Base-by-base conservation (phyloP, 2,888 invertebrate genomes). In the Dendrolimus pini region DNA sequence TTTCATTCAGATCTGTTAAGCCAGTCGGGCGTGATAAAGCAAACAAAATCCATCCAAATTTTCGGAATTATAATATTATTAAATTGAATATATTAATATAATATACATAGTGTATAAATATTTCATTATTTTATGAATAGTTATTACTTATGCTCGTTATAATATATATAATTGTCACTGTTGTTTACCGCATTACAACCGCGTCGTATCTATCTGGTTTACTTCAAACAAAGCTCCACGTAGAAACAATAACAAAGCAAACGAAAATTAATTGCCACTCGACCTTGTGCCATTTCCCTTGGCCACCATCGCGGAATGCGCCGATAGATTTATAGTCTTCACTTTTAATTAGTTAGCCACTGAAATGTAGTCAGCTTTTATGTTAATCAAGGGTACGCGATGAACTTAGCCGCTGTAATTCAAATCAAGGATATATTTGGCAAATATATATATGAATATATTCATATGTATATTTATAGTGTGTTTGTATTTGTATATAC, bases 221-320 rank as follows among this genome's bases (percentile, higher is more conserved):
- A 52, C 52, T 12, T 56, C 47, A 47, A 30, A n/a, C 41, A 56
- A 57, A 58, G 62, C 59, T 63, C 58, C 56, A 64, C 65, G 65
- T 64, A 65, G 30, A 74, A 75, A 75, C 75, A 77, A 74, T 76
- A 62, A 67, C 76, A 73, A 78, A 71, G 79, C 71, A 62, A 77
- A 72, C 75, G 68, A 60, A 64, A 71, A 75, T 74, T 70, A 70
- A 76, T 77, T 69, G 62, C 61, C 68, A 64, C 58, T 55, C 64
- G 66, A 62, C 81, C 81, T 77, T 77, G 81, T 65, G 73, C 80
- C 66, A 74, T 76, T 75, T 80, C 47, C 47, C 47, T 47, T 47
- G 47, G 47, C 47, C 47, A 47, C 47, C 47, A 47, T 47, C 57
- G 55, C 54, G 55, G 56, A 65, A 61, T 54, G 56, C 56, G 54